phyloP scores from a whole-genome alignment of 2,797 vertebrate genomes.

The Sebastes paucispinis region DNA sequence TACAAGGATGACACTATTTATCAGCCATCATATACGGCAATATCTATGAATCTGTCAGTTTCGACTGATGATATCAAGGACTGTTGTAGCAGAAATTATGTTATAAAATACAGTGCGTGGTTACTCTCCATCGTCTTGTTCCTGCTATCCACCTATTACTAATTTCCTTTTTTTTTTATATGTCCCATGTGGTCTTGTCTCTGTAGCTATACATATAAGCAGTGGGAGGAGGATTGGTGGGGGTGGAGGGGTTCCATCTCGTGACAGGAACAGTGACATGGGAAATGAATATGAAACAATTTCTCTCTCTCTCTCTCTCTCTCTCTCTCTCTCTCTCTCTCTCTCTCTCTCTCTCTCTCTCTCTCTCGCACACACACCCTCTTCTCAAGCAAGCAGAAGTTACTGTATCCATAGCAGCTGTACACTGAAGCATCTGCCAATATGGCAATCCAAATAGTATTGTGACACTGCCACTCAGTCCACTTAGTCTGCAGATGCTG shows the following conservation, averaged over 20 bases:
- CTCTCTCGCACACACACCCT: background rate
- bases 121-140: background rate
- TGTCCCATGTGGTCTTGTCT: constrained; percentile 15
- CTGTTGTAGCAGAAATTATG: background rate
- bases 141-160: constrained; percentile 5
- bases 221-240: constrained; percentile 14
- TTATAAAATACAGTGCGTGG: background rate
- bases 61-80: background rate
- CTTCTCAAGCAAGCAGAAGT: constrained; percentile 8
- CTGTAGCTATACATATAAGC: constrained; percentile 14
- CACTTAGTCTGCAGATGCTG: background rate
- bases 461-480: background rate
- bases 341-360: background rate
- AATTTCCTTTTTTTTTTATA: constrained; percentile 6
- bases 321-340: background rate
- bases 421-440: background rate
- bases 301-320: constrained; percentile 8
- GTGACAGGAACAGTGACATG: constrained; percentile 59
- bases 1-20: background rate
- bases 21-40: background rate
- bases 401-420: constrained; percentile 23
- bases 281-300: constrained; percentile 62
- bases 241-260: constrained; percentile 35
- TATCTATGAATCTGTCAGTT: background rate
- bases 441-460: background rate